Conservation (phyloP, 1,140 invertebrate genomes). For the Spodoptera litura region DNA sequence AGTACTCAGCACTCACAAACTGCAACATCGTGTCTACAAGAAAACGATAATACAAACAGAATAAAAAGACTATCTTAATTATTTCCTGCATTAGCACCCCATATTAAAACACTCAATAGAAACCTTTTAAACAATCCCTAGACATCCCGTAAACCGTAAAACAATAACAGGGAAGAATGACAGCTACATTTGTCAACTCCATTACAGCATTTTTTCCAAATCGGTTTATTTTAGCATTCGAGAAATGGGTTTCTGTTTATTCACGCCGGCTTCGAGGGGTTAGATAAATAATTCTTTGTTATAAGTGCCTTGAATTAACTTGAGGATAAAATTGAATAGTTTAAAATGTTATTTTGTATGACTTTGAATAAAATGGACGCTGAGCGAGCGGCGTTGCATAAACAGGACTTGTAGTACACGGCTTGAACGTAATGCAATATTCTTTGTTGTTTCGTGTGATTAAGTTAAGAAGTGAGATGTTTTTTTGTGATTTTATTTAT, state of each 20-base stretch:
- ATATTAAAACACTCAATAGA: slow-evolving; percentile 12
- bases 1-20: no score
- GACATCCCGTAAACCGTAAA: slow-evolving; percentile 7
- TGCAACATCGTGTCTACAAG: no score
- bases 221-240: slow-evolving; percentile 68
- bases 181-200: slow-evolving; percentile 66
- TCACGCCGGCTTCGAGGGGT: slow-evolving; percentile 57
- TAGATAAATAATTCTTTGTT: slow-evolving; percentile 62
- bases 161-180: slow-evolving; percentile 57
- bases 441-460: no score
- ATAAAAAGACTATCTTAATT: neutral
- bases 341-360: slow-evolving; percentile 36
- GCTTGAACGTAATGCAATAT: no score
- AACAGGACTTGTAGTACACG: neutral
- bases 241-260: slow-evolving; percentile 70
- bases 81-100: neutral
- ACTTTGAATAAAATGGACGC: slow-evolving; percentile 4
- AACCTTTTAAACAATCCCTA: slow-evolving; percentile 6
- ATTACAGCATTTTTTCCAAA: slow-evolving; percentile 72
- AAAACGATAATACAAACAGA: no score
- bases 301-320: slow-evolving; percentile 47
- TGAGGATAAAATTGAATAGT: slow-evolving; percentile 16
- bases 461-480: no score
- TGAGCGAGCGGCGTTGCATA: neutral
- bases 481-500: no score